Base-by-base conservation (phyloP, 1,140 invertebrate species). In the Brachystomella parvula region DNA sequence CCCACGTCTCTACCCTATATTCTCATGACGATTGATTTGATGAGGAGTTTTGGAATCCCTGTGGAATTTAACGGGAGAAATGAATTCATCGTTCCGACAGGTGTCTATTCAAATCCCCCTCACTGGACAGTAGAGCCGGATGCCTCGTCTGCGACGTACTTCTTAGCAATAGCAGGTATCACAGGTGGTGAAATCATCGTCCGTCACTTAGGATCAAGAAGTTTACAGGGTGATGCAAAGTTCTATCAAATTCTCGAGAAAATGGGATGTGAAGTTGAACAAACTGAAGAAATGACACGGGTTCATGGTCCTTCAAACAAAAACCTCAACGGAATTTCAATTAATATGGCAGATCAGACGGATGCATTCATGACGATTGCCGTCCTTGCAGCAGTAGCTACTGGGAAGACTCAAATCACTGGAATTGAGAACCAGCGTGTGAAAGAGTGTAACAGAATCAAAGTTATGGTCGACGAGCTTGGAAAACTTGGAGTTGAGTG, bases 381-480 rank as follows among this genome's bases (percentile, higher is more conserved):
- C 17, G 32, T 39, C 35, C 35, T 62, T 6, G 60, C 30, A 3
- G 30, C 60, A 19, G 35, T 62, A 3, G 39, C 32, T 47, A 35
- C 35, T 3, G 60, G 60, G n/a, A 32, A 15, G n/a, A 44, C 60
- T 6, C 3, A 39, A 26, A 62, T 62, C 28, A 19, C 19, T 29
- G 60, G 60, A 15, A 39, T 62, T 35, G 60, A 32, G 30, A 62
- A 62, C 44, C 30, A 32, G 60, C 60, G 60, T 26, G 60, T 62
- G 3, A 62, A 62, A 26, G 60, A 62, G 28, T 62, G 60, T 29
- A 39, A 62, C 31, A 32, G 60, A 15, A 62, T 62, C 31, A 3
- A 15, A 3, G 60, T 47, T 12, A 39, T 35, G 30, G 60, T 62
- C 9, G 28, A 3, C 12, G 26, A 62, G 44, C 35, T 62, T 15